These are phyloP conservation scores for Capitella teleta DNA, from an alignment of 1,140 invertebrate species.

Conservation along the genomic window DNA sequence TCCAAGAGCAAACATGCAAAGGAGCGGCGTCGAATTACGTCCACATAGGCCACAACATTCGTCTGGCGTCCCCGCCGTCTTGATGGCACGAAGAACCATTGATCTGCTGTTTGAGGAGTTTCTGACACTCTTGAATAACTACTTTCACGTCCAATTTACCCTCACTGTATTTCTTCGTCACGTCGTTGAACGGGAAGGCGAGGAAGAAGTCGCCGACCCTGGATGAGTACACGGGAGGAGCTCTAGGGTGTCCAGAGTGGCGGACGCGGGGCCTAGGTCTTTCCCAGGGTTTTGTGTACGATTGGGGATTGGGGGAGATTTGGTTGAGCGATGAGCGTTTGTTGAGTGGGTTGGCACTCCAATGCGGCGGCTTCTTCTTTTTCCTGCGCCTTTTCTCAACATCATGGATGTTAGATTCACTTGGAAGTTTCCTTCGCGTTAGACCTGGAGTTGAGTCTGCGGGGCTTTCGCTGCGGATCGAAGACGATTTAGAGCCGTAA, in stretches of 20 bases:
- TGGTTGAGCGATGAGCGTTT: not conserved
- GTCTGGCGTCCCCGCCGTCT: not conserved
- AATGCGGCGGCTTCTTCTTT: conserved; percentile 1
- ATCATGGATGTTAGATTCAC: conserved; percentile 2
- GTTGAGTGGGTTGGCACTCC: not conserved
- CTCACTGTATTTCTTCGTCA: conserved; percentile 13
- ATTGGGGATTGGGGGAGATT: conserved; percentile 6
- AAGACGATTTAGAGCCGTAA: conserved; percentile 1
- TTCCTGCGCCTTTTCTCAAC: too few relatives aligned
- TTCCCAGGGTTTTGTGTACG: conserved; percentile 2
- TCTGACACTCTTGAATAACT: not conserved
- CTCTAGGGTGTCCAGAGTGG: conserved; percentile 11
- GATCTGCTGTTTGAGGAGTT: not conserved
- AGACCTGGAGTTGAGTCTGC: not conserved
- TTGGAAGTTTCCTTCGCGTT: conserved; percentile 2
- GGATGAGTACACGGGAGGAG: too few relatives aligned
- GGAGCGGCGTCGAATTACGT: too few relatives aligned
- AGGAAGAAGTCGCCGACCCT: conserved; percentile 28
- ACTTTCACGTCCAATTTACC: not conserved
- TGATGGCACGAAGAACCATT: too few relatives aligned
- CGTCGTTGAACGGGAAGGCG: conserved; percentile 34
- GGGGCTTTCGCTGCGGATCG: conserved; percentile 2
- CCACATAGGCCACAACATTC: too few relatives aligned
- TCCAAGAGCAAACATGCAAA: too few relatives aligned
- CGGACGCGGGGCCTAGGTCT: conserved; percentile 11